Conservation (phyloP, 2,113 vertebrate species). For the Tinamus guttatus region DNA sequence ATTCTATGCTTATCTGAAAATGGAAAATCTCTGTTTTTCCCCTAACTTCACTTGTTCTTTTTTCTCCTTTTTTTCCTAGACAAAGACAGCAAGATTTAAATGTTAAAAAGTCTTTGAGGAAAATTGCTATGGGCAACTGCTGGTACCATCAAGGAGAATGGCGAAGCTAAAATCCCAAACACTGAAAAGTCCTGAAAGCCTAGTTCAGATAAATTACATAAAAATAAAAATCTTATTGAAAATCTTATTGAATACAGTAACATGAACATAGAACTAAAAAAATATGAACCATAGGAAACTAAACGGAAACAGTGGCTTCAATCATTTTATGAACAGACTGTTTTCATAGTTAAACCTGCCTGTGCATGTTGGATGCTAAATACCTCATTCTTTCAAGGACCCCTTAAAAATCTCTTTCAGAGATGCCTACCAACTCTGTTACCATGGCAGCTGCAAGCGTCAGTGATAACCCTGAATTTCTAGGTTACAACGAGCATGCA, state of each 20-base stretch:
- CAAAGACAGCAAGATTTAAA: neutral
- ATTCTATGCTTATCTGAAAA: neutral
- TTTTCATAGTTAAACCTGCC: constrained; percentile 64
- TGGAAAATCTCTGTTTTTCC: neutral
- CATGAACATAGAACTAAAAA: constrained; percentile 3
- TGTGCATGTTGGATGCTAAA: constrained; percentile 63
- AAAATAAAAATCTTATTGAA: constrained; percentile 1
- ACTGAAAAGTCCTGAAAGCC: constrained; percentile 17
- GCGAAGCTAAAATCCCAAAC: neutral
- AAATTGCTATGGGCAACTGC: neutral
- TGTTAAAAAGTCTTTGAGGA: constrained; percentile 23
- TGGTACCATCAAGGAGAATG: constrained; percentile 28
- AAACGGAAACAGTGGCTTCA: constrained; percentile 8
- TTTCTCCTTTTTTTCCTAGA: neutral
- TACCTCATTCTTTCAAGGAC: constrained; percentile 58
- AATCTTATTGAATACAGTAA: constrained; percentile 24
- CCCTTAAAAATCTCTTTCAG: constrained; percentile 43
- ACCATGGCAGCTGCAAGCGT: constrained; percentile 76
- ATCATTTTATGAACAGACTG: constrained; percentile 40
- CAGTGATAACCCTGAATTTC: constrained; percentile 68
- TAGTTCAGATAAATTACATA: neutral
- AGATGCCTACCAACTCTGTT: constrained; percentile 63
- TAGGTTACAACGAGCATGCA: constrained; percentile 60
- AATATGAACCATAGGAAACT: constrained; percentile 16
- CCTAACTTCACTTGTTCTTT: neutral